Conservation (phyloP, 2,888 invertebrate genomes). For the Drosophila gaucha region DNA sequence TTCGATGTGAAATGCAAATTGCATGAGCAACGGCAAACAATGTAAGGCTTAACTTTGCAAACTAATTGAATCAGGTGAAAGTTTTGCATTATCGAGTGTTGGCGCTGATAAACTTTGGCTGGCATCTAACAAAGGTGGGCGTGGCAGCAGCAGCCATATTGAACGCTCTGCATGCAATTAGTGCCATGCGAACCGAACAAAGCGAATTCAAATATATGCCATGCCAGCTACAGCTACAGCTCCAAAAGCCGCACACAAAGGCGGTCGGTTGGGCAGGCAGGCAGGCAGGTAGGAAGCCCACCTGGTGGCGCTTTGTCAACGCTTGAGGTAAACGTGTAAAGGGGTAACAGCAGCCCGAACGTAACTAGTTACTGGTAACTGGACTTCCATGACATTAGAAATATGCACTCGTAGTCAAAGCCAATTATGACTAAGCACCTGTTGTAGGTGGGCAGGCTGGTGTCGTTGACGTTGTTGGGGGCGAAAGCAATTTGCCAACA, state of each 20-base stretch:
- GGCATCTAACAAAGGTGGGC: slow-evolving; percentile 37
- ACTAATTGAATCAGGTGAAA: slow-evolving; percentile 51
- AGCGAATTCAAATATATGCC: slow-evolving; percentile 8
- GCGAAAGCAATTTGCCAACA: slow-evolving; percentile 39
- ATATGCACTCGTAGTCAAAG: slow-evolving; percentile 39
- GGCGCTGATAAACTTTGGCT: slow-evolving; percentile 37
- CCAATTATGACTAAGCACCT: slow-evolving; percentile 57
- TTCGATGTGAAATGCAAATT: slow-evolving; percentile 1
- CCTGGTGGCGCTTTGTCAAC: slow-evolving; percentile 27
- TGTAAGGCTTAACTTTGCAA: slow-evolving; percentile 27
- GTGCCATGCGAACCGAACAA: slow-evolving; percentile 14
- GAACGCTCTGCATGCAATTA: slow-evolving; percentile 59
- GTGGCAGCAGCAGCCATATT: slow-evolving; percentile 38
- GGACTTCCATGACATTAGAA: slow-evolving; percentile 38
- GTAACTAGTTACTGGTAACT: slow-evolving; percentile 3
- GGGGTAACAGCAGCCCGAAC: not conserved
- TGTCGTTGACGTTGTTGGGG: not conserved
- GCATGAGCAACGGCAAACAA: not conserved
- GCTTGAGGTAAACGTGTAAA: slow-evolving; percentile 16
- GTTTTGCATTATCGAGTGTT: slow-evolving; percentile 32
- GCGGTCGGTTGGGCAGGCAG: not conserved
- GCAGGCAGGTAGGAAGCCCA: not conserved
- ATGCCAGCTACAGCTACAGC: no score
- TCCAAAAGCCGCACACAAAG: slow-evolving; percentile 1
- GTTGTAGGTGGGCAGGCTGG: slow-evolving; percentile 1